A percentile compares a stretch with the other conserved stretches of the same genome.
Evolutionary conservation across 2,113 vertebrate species (phyloP).

Genomic region (Colossoma macropomum): DNA sequence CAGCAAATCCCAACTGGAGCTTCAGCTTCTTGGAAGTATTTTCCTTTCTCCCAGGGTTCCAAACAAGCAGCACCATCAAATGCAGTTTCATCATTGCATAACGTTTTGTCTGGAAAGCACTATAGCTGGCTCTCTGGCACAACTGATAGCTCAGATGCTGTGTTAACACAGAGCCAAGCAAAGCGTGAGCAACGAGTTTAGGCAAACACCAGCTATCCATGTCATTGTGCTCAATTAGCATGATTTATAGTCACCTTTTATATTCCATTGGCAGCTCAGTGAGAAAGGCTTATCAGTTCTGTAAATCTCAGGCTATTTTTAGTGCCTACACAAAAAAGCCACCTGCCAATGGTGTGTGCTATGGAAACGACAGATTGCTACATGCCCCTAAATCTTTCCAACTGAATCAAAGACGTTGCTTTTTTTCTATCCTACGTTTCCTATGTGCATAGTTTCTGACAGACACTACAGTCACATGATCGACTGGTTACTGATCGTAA

Average conservation of each 20-base stretch:
- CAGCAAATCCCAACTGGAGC: neutral
- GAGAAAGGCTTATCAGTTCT: neutral
- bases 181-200: neutral
- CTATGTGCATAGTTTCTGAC: neutral
- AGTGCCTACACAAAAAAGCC: neutral
- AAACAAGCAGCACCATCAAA: neutral
- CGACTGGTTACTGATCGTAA: neutral
- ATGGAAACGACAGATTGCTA: neutral
- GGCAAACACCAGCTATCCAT: neutral
- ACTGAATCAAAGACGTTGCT: neutral
- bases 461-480: neutral
- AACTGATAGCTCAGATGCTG: neutral
- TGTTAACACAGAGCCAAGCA: neutral
- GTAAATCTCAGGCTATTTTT: neutral
- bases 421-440: neutral
- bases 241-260: neutral
- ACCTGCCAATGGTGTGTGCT: neutral
- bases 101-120: neutral
- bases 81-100: neutral
- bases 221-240: neutral
- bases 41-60: neutral
- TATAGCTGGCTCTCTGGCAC: neutral
- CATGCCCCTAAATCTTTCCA: neutral
- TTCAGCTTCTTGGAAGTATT: neutral
- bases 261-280: neutral